Percentiles rank a stretch among this genome's conserved stretches.
Conservation (phyloP, 2,797 vertebrate genomes). For the Anguilla megastoma region DNA sequence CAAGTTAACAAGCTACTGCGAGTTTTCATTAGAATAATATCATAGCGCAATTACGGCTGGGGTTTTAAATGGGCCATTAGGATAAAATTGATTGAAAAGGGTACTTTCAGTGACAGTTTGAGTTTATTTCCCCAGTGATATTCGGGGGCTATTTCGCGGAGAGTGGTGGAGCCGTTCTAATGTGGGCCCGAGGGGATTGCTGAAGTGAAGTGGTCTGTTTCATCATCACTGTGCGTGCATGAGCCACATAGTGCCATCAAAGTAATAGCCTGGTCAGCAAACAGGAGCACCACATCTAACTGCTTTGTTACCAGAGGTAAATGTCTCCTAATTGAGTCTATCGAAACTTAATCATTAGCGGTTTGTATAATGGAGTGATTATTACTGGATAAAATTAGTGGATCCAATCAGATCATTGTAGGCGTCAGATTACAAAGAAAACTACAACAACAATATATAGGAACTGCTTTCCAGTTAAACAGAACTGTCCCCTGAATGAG, state of each 20-base stretch:
- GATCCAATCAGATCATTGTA: constrained; percentile 11
- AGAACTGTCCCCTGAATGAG: background rate
- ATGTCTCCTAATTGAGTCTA: background rate
- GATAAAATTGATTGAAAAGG: constrained; percentile 4
- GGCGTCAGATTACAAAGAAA: too few relatives aligned
- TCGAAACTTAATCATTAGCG: background rate
- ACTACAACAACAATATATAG: background rate
- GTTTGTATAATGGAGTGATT: background rate
- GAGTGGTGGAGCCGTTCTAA: background rate
- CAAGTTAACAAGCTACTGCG: constrained; percentile 24
- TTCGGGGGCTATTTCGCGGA: background rate
- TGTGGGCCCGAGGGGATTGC: background rate
- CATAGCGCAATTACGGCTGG: constrained; percentile 10
- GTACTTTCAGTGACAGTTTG: background rate
- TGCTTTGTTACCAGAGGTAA: background rate
- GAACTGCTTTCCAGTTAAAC: background rate
- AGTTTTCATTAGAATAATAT: constrained; percentile 21
- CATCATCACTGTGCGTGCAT: background rate
- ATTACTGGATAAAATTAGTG: background rate
- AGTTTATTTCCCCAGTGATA: constrained; percentile 8
- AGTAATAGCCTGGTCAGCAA: background rate
- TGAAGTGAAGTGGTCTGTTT: background rate
- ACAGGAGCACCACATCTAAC: background rate
- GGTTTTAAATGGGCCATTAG: constrained; percentile 20
- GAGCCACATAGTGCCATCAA: background rate